Evolutionary conservation across 2,888 invertebrate species (phyloP).

Genomic region (Chloroclysta siterata): DNA sequence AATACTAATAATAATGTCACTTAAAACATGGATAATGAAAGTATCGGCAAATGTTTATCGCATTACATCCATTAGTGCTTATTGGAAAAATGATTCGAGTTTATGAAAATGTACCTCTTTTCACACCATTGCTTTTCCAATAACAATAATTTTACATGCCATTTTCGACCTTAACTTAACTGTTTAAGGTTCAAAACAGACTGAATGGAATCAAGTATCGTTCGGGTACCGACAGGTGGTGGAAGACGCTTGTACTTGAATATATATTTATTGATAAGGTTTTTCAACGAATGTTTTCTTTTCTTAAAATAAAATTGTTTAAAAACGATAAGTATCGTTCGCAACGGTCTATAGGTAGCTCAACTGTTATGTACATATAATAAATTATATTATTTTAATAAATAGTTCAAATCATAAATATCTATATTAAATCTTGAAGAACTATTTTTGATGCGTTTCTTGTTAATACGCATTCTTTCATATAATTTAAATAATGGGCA

Average conservation of each 20-base stretch:
- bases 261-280: background rate
- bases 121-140: slow-evolving; percentile 4
- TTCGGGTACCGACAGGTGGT: background rate
- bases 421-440: too few relatives aligned
- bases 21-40: slow-evolving; percentile 5
- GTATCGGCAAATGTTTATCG: background rate
- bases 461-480: too few relatives aligned
- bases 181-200: background rate
- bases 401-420: too few relatives aligned
- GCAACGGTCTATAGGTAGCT: too few relatives aligned
- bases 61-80: background rate
- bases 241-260: background rate
- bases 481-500: too few relatives aligned
- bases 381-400: too few relatives aligned
- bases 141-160: background rate
- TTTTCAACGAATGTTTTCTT: too few relatives aligned
- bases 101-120: background rate
- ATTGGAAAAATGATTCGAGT: slow-evolving; percentile 7
- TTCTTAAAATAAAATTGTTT: too few relatives aligned
- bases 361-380: too few relatives aligned
- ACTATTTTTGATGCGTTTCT: too few relatives aligned
- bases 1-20: too few relatives aligned
- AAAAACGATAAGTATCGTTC: too few relatives aligned
- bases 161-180: background rate
- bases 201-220: background rate